Evolutionary conservation across 2,888 invertebrate genomes (phyloP).

Genomic region (Agrochola litura): DNA sequence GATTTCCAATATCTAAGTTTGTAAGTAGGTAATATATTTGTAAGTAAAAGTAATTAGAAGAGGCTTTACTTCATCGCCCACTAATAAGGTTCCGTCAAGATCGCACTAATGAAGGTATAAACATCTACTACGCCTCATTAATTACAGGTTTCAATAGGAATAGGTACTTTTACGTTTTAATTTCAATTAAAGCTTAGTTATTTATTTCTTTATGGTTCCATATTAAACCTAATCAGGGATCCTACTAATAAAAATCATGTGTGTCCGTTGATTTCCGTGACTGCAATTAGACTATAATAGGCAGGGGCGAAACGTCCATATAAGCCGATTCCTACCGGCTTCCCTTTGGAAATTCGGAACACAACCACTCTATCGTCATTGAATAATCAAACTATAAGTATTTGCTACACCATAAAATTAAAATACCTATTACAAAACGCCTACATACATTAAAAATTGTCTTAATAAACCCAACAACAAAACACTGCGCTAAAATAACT

Average conservation of each 20-base stretch:
- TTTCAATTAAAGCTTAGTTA: background rate
- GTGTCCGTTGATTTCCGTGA: background rate
- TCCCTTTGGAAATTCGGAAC: too few species aligned
- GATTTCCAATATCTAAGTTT: background rate
- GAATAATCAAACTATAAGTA: too few species aligned
- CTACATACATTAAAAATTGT: too few species aligned
- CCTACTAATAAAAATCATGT: background rate
- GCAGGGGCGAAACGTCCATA: too few species aligned
- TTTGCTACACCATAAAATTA: too few species aligned
- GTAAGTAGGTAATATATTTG: background rate
- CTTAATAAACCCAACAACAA: too few species aligned
- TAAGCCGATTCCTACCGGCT: too few species aligned
- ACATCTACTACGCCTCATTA: conserved; percentile 28
- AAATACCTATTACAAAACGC: too few species aligned
- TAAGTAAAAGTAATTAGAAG: background rate
- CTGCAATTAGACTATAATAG: background rate
- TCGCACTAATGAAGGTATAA: conserved; percentile 49
- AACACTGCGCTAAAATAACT: too few species aligned
- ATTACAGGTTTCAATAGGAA: conserved; percentile 27
- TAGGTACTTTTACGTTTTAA: background rate
- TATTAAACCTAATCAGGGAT: background rate
- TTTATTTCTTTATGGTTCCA: background rate
- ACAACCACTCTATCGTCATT: too few species aligned
- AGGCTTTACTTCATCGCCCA: conserved; percentile 4
- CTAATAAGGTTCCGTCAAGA: conserved; percentile 44